Evolutionary conservation across 2,888 invertebrate genomes (phyloP), one percentile per base, ranked within the genome.

Genomic region (Volucella zonaria): DNA sequence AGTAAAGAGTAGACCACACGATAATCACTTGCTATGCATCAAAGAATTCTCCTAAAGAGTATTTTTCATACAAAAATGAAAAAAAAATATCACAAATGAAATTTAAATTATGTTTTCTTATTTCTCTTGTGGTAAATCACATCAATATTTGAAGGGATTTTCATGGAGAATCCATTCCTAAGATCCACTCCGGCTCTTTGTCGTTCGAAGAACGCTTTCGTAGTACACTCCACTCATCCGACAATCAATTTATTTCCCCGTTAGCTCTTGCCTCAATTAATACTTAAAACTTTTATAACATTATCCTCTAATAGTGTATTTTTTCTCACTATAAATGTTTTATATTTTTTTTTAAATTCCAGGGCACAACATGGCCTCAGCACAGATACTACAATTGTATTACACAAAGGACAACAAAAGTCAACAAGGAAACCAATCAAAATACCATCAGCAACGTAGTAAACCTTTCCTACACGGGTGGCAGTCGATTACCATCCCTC

Each of bases 351-450:
- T 83, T 81, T 31, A 77, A 59, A 61, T 90, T 89, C 61, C 70
- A 92, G 92, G 92, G 92, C 91, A 91, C 91, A 92, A 92, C 90
- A 92, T 92, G 92, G 92, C 92, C 91, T 91, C 91, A 91, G 90
- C 91, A 92, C 90, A 91, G 90, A 89, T 91, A 89, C 90, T 89
- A 88, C 91, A 90, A 90, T 90, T 90, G 90, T 89, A 91, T 90
- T 89, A 89, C 88, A 91, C 89, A 88, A 89, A 80, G 45, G 67
- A 75, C 89, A 89, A 87, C 88, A 89, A 87, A 87, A 89, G 86
- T 87, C 89, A 88, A 87, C 67, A 82, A 78, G 88, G 85, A 89
- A 89, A 90, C 88, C 88, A 88, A 87, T 66, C 88, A 87, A 87
- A 87, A 52, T 79, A 76, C 66, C 79, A 71, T 56, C 75, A 80